Conservation (phyloP, 2,888 invertebrate genomes). For the Lagria hirta region DNA sequence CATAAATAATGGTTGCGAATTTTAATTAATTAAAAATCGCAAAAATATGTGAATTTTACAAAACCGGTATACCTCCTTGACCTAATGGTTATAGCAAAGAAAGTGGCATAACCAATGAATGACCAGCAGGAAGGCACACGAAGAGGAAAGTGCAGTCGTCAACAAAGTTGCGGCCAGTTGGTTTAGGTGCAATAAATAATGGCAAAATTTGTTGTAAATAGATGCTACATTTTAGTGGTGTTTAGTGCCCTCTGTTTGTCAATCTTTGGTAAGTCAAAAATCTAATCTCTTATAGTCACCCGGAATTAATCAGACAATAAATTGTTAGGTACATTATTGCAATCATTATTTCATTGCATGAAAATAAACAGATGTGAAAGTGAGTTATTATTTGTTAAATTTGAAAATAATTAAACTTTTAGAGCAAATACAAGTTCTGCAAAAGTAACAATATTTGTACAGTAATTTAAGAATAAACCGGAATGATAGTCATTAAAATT, state of each 20-base stretch:
- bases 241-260: slow-evolving; percentile 29
- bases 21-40: slow-evolving; percentile 7
- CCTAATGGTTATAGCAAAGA: slow-evolving; percentile 40
- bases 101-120: slow-evolving; percentile 37
- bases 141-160: slow-evolving; percentile 39
- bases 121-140: slow-evolving; percentile 37
- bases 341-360: slow-evolving; percentile 7
- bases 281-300: slow-evolving; percentile 1
- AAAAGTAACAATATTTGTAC: too few species aligned
- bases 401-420: slow-evolving; percentile 6
- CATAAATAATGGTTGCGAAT: too few species aligned
- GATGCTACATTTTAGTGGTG: slow-evolving; percentile 24
- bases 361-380: slow-evolving; percentile 16
- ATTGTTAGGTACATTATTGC: too few species aligned
- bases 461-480: too few species aligned
- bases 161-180: slow-evolving; percentile 33
- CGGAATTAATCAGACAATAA: too few species aligned
- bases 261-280: slow-evolving; percentile 25
- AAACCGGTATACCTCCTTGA: slow-evolving; percentile 42
- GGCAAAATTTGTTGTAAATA: slow-evolving; percentile 27
- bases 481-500: too few species aligned
- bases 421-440: too few species aligned
- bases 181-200: slow-evolving; percentile 32
- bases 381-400: slow-evolving; percentile 13
- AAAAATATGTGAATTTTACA: slow-evolving; percentile 16